Conservation (phyloP, 2,888 invertebrate species). For the Athalia circularis region DNA sequence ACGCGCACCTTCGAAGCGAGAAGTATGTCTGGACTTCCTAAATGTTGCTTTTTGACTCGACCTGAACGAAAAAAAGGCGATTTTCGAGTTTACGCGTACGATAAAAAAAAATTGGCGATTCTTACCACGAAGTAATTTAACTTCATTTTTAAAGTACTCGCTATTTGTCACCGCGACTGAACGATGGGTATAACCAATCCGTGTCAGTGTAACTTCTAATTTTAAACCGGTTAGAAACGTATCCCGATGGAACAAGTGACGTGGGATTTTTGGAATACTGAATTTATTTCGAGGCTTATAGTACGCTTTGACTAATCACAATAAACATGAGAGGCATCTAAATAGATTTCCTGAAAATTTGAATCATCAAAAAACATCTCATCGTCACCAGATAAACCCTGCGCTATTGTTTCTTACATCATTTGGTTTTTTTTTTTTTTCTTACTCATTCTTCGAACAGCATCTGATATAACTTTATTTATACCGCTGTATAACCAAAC, state of each 20-base stretch:
- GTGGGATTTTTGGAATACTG: slow-evolving; percentile 12
- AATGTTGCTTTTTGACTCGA: neutral
- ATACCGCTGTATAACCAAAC: neutral
- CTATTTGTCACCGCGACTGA: too few species aligned
- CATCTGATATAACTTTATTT: neutral
- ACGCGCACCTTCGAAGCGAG: neutral
- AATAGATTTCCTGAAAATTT: neutral
- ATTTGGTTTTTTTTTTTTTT: neutral
- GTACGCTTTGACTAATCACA: slow-evolving; percentile 20
- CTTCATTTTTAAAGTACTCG: too few species aligned
- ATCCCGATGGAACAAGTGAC: neutral
- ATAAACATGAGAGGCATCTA: neutral
- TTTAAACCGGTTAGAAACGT: too few species aligned
- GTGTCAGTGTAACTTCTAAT: too few species aligned
- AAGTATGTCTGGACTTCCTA: neutral
- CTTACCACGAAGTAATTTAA: too few species aligned
- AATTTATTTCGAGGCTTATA: neutral
- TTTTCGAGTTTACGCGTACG: too few species aligned
- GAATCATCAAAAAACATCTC: slow-evolving; percentile 2
- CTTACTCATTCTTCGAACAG: neutral
- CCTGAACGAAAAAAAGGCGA: neutral
- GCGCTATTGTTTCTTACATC: neutral
- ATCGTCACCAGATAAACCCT: neutral
- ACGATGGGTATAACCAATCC: too few species aligned
- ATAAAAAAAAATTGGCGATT: too few species aligned